These are phyloP conservation scores for Furnarius figulus DNA, from an alignment of 2,113 vertebrate genomes.

Conservation along the genomic window DNA sequence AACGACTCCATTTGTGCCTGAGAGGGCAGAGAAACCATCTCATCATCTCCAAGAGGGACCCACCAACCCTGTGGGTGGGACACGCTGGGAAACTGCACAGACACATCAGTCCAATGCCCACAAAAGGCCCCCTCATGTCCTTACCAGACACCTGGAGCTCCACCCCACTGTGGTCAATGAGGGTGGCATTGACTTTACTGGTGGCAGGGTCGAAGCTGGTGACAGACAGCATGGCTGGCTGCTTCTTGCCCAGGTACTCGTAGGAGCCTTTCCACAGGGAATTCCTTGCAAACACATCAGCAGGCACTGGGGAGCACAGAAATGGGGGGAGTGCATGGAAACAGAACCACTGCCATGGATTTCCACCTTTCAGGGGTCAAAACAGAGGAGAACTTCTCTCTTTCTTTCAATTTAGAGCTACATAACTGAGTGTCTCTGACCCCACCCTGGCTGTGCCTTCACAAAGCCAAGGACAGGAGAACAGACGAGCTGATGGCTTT, in stretches of 20 bases:
- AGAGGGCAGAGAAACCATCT: not conserved
- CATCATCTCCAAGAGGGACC: not conserved
- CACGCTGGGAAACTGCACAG: not conserved
- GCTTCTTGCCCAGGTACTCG: constrained; percentile 96
- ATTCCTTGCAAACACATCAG: constrained; percentile 92
- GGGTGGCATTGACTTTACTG: constrained; percentile 90
- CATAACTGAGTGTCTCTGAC: fast-evolving
- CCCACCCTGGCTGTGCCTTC: not conserved
- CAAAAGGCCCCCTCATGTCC: fast-evolving
- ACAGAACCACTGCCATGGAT: fast-evolving
- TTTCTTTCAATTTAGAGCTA: not conserved
- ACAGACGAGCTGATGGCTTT: not conserved
- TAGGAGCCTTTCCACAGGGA: constrained; percentile 98
- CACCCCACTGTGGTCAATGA: constrained; percentile 94
- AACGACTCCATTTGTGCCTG: not conserved
- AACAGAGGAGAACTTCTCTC: not conserved
- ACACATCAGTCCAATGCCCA: not conserved
- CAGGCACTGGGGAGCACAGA: constrained; percentile 81
- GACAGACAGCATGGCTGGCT: constrained; percentile 94
- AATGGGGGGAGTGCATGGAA: not conserved
- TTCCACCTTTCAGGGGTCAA: not conserved
- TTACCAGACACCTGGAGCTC: constrained; percentile 91
- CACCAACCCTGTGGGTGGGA: not conserved
- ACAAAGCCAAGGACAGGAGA: not conserved
- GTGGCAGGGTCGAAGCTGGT: constrained; percentile 86